Percentiles rank a stretch among this genome's conserved stretches.
phyloP scores from a whole-genome alignment of 2,797 vertebrate genomes.

The Hypotaenidia philippensis region DNA sequence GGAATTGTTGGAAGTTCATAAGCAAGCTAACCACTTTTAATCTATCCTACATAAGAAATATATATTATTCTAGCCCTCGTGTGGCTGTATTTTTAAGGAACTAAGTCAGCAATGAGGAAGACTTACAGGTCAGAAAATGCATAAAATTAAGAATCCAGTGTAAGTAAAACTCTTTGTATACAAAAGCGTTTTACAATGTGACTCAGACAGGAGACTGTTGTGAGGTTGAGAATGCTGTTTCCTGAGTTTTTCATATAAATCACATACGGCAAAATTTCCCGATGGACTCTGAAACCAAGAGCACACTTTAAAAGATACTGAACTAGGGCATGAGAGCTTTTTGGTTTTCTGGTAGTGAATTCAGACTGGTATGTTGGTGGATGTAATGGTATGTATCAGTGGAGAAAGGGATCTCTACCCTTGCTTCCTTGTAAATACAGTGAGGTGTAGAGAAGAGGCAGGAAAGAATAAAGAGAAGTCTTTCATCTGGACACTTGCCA shows the following conservation, averaged over 20 bases:
- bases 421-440: not conserved
- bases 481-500: not conserved
- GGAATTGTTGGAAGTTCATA: not conserved
- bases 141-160: not conserved
- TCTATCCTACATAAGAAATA: not conserved
- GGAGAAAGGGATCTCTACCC: not conserved
- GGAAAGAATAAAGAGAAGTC: not conserved
- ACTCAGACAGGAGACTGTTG: not conserved
- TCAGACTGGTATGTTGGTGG: not conserved
- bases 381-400: not conserved
- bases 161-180: not conserved
- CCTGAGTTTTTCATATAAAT: not conserved
- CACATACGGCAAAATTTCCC: not conserved
- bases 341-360: not conserved
- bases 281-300: not conserved
- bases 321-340: accelerated
- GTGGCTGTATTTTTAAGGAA: not conserved
- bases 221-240: not conserved
- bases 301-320: not conserved
- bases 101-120: not conserved
- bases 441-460: not conserved
- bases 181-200: not conserved
- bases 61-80: not conserved
- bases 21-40: not conserved
- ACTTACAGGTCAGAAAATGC: not conserved